Evolutionary conservation across 1,140 invertebrate genomes (phyloP), one percentile per base, ranked within the genome.

Genomic region (Platyscapa corneri): DNA sequence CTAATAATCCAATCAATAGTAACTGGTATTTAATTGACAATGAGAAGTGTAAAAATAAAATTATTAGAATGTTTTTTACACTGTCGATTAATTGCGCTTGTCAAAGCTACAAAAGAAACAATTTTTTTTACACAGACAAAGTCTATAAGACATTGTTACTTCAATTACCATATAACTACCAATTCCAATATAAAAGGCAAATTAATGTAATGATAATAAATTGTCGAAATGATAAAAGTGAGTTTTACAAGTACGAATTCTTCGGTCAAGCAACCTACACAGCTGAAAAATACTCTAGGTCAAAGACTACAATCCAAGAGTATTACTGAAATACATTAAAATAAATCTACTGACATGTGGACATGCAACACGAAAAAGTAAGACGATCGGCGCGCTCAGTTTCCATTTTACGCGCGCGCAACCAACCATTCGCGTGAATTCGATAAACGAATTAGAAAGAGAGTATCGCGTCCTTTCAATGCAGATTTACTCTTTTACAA

Each of bases 381-480:
- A n/a, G n/a, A n/a, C n/a, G n/a, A n/a, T n/a, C n/a, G n/a, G n/a
- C n/a, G n/a, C n/a, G n/a, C n/a, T n/a, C n/a, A n/a, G 75, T 20
- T 42, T 18, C 23, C 60, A 64, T 65, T 60, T 5, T 46, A 46
- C 2, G 49, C 16, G 8, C 49, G 49, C 6, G 49, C 12, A 53
- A n/a, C n/a, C n/a, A n/a, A n/a, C n/a, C 42, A 16, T 16, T 7
- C 34, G 56, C 37, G 23, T 23, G 56, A 65, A 65, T 79, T 16
- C 77, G 77, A 79, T 65, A 65, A 65, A 39, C 77, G 56, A 79
- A 27, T 79, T 56, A 42, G 70, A n/a, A n/a, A n/a, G n/a, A 67
- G 64, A 67, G 64, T 67, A 16, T n/a, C 5, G 42, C 42, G 42
- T 12, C 42, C 42, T 5, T 46, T 46, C 42, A 12, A 5, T 46